Percentiles rank a stretch among this genome's conserved stretches.
Conservation (phyloP, 2,888 invertebrate genomes). For the Antheraea assamensis region DNA sequence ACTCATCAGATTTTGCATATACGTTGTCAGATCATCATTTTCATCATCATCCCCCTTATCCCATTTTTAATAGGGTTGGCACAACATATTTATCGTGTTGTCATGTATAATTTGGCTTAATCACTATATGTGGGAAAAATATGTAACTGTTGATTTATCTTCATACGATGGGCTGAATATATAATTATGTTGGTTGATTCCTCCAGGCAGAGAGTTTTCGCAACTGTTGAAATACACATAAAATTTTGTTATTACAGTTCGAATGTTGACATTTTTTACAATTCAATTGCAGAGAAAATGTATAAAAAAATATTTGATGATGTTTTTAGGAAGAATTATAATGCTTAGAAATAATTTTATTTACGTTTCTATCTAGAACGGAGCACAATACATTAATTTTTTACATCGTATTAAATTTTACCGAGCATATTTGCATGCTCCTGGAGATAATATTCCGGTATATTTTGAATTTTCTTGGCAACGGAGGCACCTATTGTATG, state of each 20-base stretch:
- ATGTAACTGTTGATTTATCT: too few relatives aligned
- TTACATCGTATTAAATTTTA: slow-evolving; percentile 44
- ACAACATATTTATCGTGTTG: too few relatives aligned
- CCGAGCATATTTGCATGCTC: slow-evolving; percentile 41
- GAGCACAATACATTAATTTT: slow-evolving; percentile 32
- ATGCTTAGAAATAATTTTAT: neutral
- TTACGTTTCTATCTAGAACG: neutral
- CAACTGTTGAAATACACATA: neutral
- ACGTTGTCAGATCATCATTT: too few relatives aligned
- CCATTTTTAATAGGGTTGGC: too few relatives aligned
- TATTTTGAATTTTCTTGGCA: slow-evolving; percentile 21
- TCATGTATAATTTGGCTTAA: too few relatives aligned
- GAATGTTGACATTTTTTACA: neutral
- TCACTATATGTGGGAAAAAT: too few relatives aligned
- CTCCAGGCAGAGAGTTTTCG: too few relatives aligned
- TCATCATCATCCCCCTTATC: too few relatives aligned
- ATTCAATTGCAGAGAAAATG: neutral
- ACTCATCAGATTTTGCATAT: too few relatives aligned
- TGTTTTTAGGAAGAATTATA: neutral
- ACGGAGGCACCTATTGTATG: slow-evolving; percentile 13
- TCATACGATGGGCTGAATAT: too few relatives aligned
- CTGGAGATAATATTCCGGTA: slow-evolving; percentile 27
- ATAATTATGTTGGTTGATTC: too few relatives aligned
- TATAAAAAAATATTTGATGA: neutral
- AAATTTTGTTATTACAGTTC: neutral